Evolutionary conservation across 2,888 invertebrate genomes (phyloP), one percentile per base, ranked within the genome.

Genomic region (Metellina segmentata): DNA sequence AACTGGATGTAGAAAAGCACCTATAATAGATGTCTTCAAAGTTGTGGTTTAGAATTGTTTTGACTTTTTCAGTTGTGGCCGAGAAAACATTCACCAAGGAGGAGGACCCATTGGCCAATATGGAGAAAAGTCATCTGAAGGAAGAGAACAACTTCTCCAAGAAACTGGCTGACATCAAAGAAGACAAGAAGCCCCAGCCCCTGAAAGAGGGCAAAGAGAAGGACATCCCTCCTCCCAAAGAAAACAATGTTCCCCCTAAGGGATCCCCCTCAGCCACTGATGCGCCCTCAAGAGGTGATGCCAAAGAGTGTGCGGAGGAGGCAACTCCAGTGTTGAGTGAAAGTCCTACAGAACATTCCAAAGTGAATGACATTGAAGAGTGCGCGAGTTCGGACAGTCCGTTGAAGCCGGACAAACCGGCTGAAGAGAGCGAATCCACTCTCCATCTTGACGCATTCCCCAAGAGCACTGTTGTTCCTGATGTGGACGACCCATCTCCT

Each of bases 131-230:
- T 19, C 77, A 77, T 48, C 77, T 77, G 6, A 90, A 81, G 48
- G 90, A 90, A 74, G 90, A 90, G 8, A 87, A 87, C 52, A 90
- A 78, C 51, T 90, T 90, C 70, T 85, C 90, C n/a, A 85, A 90
- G 69, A 90, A 85, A 53, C 85, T 85, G 48, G 53, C 85, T 49
- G 90, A 85, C 11, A 85, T 85, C 5, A 79, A 61, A 16, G 85
- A 79, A 16, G 83, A 90, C 19, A 51, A 74, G 34, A 34, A 20
- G 7, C 52, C 11, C 13, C 9, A 52, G 7, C 83, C 70, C 51
- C 19, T 19, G 16, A 82, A 69, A 69, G 88, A 89, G 7, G n/a
- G 4, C 2, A 13, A 20, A 69, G 82, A 82, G 34, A 89, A 69
- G 13, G 89, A 89, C 16, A 53, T 72, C 13, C 19, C 53, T n/a